phyloP scores from a whole-genome alignment of 1,140 invertebrate species.

The Centruroides sculpturatus region DNA sequence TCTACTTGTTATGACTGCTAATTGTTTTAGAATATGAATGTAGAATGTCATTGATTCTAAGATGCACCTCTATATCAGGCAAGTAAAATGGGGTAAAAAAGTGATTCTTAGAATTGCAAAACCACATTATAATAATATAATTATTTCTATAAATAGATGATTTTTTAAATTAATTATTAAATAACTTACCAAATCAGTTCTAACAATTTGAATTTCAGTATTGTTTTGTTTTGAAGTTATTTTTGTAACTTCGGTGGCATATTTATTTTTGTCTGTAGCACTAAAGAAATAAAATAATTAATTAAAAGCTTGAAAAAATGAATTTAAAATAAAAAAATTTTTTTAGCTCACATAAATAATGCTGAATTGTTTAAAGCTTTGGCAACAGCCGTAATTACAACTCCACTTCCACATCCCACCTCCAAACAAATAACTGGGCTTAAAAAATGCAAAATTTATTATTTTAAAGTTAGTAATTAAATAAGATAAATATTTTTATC shows the following conservation, averaged over 20 bases:
- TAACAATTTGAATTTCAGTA: conserved; percentile 44
- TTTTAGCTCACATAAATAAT: conserved; percentile 32
- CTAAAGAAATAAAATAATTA: conserved; percentile 13
- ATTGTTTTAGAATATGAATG: too few relatives aligned
- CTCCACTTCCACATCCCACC: conserved; percentile 82
- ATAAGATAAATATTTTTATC: too few relatives aligned
- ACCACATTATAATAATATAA: too few relatives aligned
- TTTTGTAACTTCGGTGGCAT: conserved; percentile 53
- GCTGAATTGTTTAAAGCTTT: conserved; percentile 40
- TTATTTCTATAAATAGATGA: too few relatives aligned
- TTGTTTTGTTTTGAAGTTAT: conserved; percentile 48
- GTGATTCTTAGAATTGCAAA: too few relatives aligned
- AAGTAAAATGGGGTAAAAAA: too few relatives aligned
- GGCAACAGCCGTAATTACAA: conserved; percentile 73
- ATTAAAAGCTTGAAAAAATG: background rate
- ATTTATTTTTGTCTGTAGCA: conserved; percentile 64
- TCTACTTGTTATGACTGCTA: too few relatives aligned
- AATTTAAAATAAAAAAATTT: background rate
- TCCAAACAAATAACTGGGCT: conserved; percentile 65
- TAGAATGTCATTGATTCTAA: too few relatives aligned
- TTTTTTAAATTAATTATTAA: background rate
- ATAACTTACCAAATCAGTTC: conserved; percentile 43
- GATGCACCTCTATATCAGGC: too few relatives aligned
- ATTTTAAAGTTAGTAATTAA: too few relatives aligned
- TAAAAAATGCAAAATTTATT: conserved; percentile 6